Evolutionary conservation across 2,888 invertebrate species (phyloP).

Genomic region (Monoplex corrugatus): DNA sequence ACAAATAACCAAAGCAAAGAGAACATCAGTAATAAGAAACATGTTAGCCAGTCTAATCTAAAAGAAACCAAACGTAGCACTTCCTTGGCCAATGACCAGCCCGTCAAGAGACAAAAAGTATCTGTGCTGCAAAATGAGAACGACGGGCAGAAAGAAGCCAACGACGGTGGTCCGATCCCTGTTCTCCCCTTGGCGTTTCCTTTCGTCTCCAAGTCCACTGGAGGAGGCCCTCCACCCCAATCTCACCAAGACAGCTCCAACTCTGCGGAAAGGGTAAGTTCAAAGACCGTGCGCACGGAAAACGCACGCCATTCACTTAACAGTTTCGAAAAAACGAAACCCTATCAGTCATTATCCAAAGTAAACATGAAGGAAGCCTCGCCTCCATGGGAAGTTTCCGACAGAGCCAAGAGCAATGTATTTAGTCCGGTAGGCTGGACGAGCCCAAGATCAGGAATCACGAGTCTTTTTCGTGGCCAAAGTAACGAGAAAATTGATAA

Average conservation of each 20-base stretch:
- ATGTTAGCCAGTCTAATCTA: neutral
- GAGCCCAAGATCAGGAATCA: neutral
- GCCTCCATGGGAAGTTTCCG: slow-evolving; percentile 41
- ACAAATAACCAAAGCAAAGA: neutral
- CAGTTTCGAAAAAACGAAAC: neutral
- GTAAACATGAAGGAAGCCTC: slow-evolving; percentile 30
- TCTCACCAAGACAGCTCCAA: slow-evolving; percentile 24
- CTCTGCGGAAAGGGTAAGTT: slow-evolving; percentile 22
- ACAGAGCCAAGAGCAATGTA: slow-evolving; percentile 34
- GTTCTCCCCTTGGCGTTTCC: slow-evolving; percentile 4
- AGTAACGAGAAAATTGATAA: slow-evolving; percentile 15
- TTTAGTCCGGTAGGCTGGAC: slow-evolving; percentile 47
- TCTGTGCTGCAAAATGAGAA: neutral
- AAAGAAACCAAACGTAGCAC: no score
- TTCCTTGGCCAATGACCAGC: neutral
- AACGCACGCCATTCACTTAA: neutral
- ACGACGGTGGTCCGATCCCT: neutral
- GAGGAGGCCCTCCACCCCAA: neutral
- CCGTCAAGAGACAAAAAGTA: no score
- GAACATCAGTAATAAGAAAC: neutral
- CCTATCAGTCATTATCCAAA: slow-evolving; percentile 30
- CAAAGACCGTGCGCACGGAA: neutral
- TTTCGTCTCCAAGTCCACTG: neutral
- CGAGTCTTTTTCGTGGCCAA: slow-evolving; percentile 47
- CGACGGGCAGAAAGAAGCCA: neutral